These are phyloP conservation scores for Myopa tessellatipennis DNA, from an alignment of 2,888 invertebrate genomes.

Conservation along the genomic window DNA sequence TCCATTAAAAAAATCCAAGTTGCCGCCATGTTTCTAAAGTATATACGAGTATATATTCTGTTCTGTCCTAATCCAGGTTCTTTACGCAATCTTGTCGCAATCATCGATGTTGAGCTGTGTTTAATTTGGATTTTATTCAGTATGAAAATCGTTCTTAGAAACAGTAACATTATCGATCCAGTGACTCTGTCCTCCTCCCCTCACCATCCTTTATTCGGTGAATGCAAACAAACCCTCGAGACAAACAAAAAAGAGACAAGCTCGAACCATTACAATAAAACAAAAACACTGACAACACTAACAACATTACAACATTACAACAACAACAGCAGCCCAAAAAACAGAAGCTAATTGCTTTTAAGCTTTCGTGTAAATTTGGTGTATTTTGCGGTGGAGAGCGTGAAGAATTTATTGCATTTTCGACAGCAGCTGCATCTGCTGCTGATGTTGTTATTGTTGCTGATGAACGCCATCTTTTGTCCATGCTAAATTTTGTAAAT, in stretches of 20 bases:
- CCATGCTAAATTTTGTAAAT: neutral
- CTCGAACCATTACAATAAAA: neutral
- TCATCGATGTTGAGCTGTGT: neutral
- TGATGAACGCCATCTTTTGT: slow-evolving; percentile 8
- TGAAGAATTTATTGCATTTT: slow-evolving; percentile 13
- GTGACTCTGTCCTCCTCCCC: too few relatives aligned
- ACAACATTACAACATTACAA: too few relatives aligned
- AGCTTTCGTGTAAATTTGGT: slow-evolving; percentile 18
- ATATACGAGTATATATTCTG: neutral
- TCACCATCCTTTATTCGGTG: too few relatives aligned
- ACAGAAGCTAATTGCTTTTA: slow-evolving; percentile 23
- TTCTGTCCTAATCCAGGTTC: neutral
- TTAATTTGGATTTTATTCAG: slow-evolving; percentile 22
- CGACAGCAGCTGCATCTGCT: neutral
- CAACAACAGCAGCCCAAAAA: slow-evolving; percentile 11
- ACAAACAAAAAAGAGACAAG: too few relatives aligned
- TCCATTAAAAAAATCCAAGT: slow-evolving; percentile 57
- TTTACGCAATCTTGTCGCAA: too few relatives aligned
- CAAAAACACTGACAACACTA: neutral
- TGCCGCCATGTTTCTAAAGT: neutral
- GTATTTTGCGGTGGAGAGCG: slow-evolving; percentile 26
- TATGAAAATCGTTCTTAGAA: neutral
- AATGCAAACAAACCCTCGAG: too few relatives aligned
- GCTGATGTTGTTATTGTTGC: slow-evolving; percentile 5
- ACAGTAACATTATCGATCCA: too few relatives aligned